Conservation (phyloP, 2,113 vertebrate species). For the Enhydra lutris region DNA sequence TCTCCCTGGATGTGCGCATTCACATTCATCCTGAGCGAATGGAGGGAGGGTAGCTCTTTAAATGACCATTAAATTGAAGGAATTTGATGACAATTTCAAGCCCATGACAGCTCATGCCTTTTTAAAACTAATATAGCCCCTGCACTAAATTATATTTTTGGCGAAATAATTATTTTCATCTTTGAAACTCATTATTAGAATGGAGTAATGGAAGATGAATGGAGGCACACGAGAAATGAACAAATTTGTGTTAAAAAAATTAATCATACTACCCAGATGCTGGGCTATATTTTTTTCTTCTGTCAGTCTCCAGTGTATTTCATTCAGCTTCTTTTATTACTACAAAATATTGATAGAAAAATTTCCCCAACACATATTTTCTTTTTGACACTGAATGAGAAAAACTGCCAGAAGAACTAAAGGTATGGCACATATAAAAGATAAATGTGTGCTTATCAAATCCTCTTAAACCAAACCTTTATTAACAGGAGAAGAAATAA, state of each 20-base stretch:
- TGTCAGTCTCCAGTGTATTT: constrained; percentile 46
- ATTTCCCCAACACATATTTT: constrained; percentile 53
- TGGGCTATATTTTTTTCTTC: constrained; percentile 32
- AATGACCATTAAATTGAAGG: constrained; percentile 60
- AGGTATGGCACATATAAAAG: constrained; percentile 46
- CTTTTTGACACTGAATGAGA: constrained; percentile 61
- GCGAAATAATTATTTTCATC: constrained; percentile 34
- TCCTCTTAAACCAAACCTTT: constrained; percentile 44
- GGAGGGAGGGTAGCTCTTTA: constrained; percentile 17
- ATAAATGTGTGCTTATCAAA: constrained; percentile 42
- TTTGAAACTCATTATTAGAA: constrained; percentile 50
- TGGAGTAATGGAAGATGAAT: not conserved
- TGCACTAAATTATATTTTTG: constrained; percentile 47
- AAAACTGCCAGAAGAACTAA: constrained; percentile 61
- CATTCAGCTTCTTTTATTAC: constrained; percentile 61
- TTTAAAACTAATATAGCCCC: not conserved
- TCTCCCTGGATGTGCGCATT: not conserved
- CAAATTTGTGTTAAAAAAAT: constrained; percentile 57
- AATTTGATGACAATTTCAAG: constrained; percentile 42
- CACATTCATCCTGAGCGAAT: constrained; percentile 27
- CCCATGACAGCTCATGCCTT: constrained; percentile 16
- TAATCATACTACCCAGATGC: not conserved
- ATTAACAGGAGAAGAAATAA: constrained; percentile 58
- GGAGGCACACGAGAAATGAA: not conserved
- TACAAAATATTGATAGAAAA: constrained; percentile 57